Percentiles rank a stretch among this genome's conserved stretches.
phyloP scores from a whole-genome alignment of 2,888 invertebrate genomes.

The Maniola hyperantus region DNA sequence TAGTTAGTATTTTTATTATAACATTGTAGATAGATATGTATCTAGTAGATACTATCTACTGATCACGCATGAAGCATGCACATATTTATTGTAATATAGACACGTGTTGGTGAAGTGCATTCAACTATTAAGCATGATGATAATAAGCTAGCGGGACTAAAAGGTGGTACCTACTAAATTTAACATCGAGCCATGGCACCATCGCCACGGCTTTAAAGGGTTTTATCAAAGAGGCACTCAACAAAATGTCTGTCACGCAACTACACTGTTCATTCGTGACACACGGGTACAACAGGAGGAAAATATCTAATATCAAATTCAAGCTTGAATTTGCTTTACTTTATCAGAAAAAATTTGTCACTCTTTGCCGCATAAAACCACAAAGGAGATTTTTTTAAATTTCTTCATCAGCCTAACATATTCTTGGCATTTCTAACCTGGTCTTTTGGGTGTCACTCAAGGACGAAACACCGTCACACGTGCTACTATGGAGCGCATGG shows the following conservation, averaged over 20 bases:
- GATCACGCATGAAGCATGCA: too few species aligned
- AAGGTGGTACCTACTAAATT: slow-evolving; percentile 35
- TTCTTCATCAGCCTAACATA: neutral
- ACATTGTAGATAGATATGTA: too few species aligned
- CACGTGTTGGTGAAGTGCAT: neutral
- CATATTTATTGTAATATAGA: neutral
- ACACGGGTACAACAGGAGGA: neutral
- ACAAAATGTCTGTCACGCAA: slow-evolving; percentile 44
- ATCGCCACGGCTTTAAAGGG: slow-evolving; percentile 32
- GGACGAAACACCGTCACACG: too few species aligned
- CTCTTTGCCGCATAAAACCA: too few species aligned
- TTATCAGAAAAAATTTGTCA: too few species aligned
- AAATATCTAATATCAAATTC: neutral
- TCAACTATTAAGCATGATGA: neutral
- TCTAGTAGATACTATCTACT: too few species aligned
- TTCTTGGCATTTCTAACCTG: neutral
- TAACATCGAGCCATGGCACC: slow-evolving; percentile 35
- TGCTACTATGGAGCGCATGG: too few species aligned
- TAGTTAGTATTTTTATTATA: too few species aligned
- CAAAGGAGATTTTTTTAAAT: neutral
- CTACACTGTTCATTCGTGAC: slow-evolving; percentile 28
- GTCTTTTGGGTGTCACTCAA: too few species aligned
- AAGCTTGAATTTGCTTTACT: too few species aligned
- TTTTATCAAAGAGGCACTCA: slow-evolving; percentile 40
- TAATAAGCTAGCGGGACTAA: slow-evolving; percentile 22